These are phyloP conservation scores for Platerodrilus igneus DNA, from an alignment of 2,888 invertebrate species.

Conservation along the genomic window DNA sequence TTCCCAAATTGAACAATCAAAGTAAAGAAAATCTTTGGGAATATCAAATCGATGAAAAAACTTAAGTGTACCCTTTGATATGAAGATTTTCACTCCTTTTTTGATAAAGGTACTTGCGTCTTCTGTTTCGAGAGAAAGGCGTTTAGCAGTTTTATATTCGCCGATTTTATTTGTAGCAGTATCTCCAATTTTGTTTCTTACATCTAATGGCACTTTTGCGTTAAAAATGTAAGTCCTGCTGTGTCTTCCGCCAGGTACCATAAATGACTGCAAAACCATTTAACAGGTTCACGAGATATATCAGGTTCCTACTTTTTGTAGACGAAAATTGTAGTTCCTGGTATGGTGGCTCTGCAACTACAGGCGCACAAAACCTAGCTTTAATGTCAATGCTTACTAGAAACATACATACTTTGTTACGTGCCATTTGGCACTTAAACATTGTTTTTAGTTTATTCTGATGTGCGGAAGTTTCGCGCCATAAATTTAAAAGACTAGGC, in stretches of 20 bases:
- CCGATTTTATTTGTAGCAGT: no score
- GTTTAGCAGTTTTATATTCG: background rate
- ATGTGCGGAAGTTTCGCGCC: no score
- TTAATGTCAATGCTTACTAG: constrained; percentile 30
- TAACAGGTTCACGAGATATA: constrained; percentile 26
- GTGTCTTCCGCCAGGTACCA: constrained; percentile 28
- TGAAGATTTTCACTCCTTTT: no score
- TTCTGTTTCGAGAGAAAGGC: background rate
- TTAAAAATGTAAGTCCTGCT: constrained; percentile 18
- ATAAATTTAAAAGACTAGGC: no score
- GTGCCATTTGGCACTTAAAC: no score
- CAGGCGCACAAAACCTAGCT: constrained; percentile 29
- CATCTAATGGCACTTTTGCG: constrained; percentile 17
- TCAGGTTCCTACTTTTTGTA: constrained; percentile 24
- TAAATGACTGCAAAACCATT: constrained; percentile 26
- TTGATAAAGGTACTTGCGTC: background rate
- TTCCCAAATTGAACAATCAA: constrained; percentile 12
- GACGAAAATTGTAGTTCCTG: constrained; percentile 16
- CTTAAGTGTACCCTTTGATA: no score
- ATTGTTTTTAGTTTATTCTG: no score
- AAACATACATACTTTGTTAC: constrained; percentile 26
- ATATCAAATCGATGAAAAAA: no score
- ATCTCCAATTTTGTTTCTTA: no score
- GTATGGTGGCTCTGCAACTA: constrained; percentile 12
- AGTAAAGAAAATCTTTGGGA: no score